Base-by-base conservation (phyloP, 1,140 invertebrate species). In the Neodiprion pinetum region DNA sequence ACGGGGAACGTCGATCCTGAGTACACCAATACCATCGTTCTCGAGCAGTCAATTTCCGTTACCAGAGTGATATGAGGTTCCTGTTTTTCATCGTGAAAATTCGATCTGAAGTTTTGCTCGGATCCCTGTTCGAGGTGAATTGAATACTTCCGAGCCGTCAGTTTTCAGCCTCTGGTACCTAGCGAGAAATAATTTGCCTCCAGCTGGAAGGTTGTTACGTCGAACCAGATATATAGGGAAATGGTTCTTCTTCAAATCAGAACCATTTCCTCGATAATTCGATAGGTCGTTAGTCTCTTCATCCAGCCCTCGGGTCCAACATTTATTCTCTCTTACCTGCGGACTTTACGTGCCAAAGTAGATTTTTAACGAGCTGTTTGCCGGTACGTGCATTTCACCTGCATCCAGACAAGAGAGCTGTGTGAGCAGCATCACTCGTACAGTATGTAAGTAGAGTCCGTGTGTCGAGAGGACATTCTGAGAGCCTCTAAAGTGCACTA, bases 351-450 rank as follows among this genome's bases (percentile, higher is more conserved):
- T 72, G 68, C 61, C 78, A 81, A 80, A 81, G 80, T 81, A 79
- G 77, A 79, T 76, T 83, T 74, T 71, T 82, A 82, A 83, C 77
- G 79, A 80, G 80, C 77, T 78, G 77, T 80, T 79, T 80, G 72
- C 77, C 72, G 71, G 70, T 76, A 76, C 72, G 72, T 78, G 73
- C 72, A 77, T 78, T 80, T 78, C 75, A 61, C 53, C 53, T 80
- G 76, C 77, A 77, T 74, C 76, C 74, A 77, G 76, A 76, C 77
- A 76, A 75, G 73, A 77, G 73, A 73, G 76, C 70, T 75, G 74
- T 77, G 72, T 76, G 11, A 61, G 11, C n/a, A 12, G 53, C 53
- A 61, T 61, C 53, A 14, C 53, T 61, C 9, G n/a, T 61, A 61
- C 53, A 9, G 28, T 40, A 40, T 40, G 28, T 40, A 40, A 40